Evolutionary conservation across 2,888 invertebrate species (phyloP).

Genomic region (Oligia strigilis): DNA sequence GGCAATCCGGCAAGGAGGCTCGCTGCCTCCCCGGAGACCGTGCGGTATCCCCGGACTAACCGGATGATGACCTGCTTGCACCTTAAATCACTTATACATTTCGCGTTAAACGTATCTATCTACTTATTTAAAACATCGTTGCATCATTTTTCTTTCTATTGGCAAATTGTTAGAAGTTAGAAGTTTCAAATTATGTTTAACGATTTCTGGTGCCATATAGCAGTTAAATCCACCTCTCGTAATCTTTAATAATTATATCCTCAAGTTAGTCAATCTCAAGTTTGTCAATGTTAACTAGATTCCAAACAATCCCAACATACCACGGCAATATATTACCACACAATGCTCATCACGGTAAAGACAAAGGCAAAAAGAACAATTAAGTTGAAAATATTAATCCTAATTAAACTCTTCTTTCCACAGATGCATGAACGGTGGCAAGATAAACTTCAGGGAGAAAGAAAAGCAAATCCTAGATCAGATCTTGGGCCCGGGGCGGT

Average conservation of each 20-base stretch:
- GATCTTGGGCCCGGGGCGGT: slow-evolving; percentile 97
- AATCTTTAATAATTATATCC: background rate
- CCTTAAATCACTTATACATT: background rate
- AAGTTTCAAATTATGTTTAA: background rate
- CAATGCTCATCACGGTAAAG: background rate
- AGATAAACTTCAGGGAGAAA: slow-evolving; percentile 97
- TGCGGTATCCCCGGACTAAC: too few relatives aligned
- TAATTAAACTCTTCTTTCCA: slow-evolving; percentile 61
- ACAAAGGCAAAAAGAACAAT: background rate
- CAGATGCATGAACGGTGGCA: slow-evolving; percentile 94
- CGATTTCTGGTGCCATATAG: background rate
- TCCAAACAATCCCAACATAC: background rate
- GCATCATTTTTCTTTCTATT: background rate
- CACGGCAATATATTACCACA: background rate
- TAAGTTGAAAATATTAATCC: background rate
- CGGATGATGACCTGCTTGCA: background rate
- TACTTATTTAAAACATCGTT: background rate
- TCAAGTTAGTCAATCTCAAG: background rate
- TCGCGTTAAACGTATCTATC: background rate
- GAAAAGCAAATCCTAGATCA: slow-evolving; percentile 98
- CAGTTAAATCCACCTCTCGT: background rate
- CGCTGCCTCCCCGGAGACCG: too few relatives aligned
- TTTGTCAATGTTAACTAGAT: background rate
- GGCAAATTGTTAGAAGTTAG: background rate
- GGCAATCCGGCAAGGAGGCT: too few relatives aligned